Base-by-base conservation (phyloP, 2,888 invertebrate genomes). In the Agapostemon virescens region DNA sequence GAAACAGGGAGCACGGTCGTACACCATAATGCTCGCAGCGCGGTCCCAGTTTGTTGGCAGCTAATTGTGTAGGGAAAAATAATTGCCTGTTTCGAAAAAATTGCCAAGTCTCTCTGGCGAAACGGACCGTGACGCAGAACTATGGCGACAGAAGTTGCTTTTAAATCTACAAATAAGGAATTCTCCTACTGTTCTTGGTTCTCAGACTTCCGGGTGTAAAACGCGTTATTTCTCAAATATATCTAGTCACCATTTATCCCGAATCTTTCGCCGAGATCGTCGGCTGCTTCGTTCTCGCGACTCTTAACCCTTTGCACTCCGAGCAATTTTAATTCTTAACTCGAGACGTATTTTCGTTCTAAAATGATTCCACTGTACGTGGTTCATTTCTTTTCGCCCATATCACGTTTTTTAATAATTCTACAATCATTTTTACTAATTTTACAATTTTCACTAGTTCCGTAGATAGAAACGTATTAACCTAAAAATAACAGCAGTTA, bases 11-110 rank as follows among this genome's bases (percentile, higher is more conserved):
- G 20, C 58, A 30, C 26, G 20, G 20, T 30, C 26, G 15, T 38
- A 30, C 49, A 69, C 75, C 63, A 71, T 36, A 30, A 49, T 20
- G n/a, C 52, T 73, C 13, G 61, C 69, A 26, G 42, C 23, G 17
- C 20, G 58, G 83, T 74, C 74, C 64, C 80, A 75, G 69, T 64
- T 75, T 80, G 84, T 80, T 77, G 84, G 64, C 23, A 68, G 69
- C 68, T 83, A 80, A 84, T 84, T 61, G 68, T 69, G 73, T 40
- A 72, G 66, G 71, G 58, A 66, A 63, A 45, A 70, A 74, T 85
- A 83, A 84, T 85, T 75, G 75, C 15, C 74, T 33, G 69, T 33
- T 70, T 83, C 67, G 66, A 69, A 77, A 74, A 83, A 83, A 79
- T 72, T 74, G 55, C 71, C 23, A 49, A 30, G 70, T 80, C 74